Evolutionary conservation across 2,797 vertebrate species (phyloP), one percentile per base, ranked within the genome.

Genomic region (Bufotes viridis): DNA sequence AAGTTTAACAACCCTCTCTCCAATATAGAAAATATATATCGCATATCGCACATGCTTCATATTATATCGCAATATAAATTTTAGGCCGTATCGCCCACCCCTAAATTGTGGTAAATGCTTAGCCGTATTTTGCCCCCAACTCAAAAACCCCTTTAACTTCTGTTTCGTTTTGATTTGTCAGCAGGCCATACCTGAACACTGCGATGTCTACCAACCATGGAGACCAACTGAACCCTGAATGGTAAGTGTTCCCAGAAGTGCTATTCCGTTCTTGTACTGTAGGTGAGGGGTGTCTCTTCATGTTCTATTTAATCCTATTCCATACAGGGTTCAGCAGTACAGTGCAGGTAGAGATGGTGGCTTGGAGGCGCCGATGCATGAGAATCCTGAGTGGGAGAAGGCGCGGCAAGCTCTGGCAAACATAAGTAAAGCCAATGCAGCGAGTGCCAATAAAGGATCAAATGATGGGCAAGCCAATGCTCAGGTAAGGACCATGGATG

Each of bases 381-480:
- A 98, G 93, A 98, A 98, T 87, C 97, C 97, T 0, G 97, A 98
- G 92, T 98, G 97, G 97, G 97, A 98, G 93, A 98, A 98, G 82
- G 97, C 97, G 34, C 94, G 97, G 70, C 97, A 97, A 92, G 97
- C 97, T 1, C 92, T 98, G 78, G 97, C 97, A 12, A 97, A 96
- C 78, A 98, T 98, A 87, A 97, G 93, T 92, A 98, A 98, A 91
- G 96, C 93, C 22, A 96, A 93, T 72, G 95, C 90, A 12, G 79
- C 95, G 0, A 91, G 92, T 70, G 90, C 91, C 82, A 90, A 94
- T 0, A 95, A 97, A 91, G 88, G 92, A 29, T 83, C 95, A 60
- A 93, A 91, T 92, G 93, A 94, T 17, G 95, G 91, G 76, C 92
- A 91, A 85, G 90, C 92, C 51, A 87, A 91, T 51, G 88, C 95